Evolutionary conservation across 2,797 vertebrate genomes (phyloP).

Genomic region (Anisognathus igniventris): DNA sequence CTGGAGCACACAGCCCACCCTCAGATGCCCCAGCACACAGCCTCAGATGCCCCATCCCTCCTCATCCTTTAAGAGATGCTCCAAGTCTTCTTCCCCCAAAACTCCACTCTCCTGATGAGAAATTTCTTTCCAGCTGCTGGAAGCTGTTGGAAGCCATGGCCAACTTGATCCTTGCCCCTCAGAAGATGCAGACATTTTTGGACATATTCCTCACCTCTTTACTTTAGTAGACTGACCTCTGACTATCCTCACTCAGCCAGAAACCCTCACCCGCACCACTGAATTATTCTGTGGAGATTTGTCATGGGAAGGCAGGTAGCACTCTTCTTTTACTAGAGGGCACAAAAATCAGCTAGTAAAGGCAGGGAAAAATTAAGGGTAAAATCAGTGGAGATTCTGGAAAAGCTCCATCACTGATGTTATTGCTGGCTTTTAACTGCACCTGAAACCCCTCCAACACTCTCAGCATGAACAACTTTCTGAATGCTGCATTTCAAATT

Average conservation of each 20-base stretch:
- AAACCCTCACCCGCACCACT: background rate
- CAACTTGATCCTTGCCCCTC: background rate
- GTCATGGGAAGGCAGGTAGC: background rate
- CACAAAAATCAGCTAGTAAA: background rate
- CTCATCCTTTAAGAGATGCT: background rate
- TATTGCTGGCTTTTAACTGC: background rate
- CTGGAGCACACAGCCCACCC: background rate
- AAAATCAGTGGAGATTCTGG: background rate
- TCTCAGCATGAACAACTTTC: background rate
- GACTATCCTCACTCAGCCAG: background rate
- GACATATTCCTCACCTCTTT: background rate
- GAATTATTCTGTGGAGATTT: background rate
- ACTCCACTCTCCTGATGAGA: background rate
- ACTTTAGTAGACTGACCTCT: background rate
- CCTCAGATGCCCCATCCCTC: background rate
- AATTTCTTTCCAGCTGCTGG: background rate
- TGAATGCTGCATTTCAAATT: background rate
- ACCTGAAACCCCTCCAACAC: background rate
- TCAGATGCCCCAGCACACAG: background rate
- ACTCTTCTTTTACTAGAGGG: background rate
- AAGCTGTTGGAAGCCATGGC: background rate
- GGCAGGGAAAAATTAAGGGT: background rate
- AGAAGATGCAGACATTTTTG: background rate
- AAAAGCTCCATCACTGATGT: background rate
- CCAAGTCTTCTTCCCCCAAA: background rate